Percentiles rank a stretch among this genome's conserved stretches.
Conservation (phyloP, 2,113 vertebrate species). For the Oryzias curvinotus region DNA sequence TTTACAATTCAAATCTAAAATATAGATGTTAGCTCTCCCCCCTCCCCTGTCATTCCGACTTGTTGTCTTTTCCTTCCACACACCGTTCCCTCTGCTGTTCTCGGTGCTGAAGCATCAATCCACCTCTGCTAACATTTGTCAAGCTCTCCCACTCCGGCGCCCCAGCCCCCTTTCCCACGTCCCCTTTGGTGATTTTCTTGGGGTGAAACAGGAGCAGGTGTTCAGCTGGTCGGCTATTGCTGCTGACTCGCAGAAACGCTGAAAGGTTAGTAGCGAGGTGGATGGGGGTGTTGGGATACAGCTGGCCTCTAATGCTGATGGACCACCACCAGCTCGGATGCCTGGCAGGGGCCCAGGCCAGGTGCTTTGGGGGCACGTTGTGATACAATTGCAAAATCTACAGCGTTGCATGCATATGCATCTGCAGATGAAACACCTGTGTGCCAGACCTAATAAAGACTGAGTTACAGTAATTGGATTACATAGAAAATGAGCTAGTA, state of each 20-base stretch:
- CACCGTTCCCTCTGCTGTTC: constrained; percentile 15
- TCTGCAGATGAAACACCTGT: constrained; percentile 19
- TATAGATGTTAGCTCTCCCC: not conserved
- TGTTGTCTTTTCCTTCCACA: constrained; percentile 8
- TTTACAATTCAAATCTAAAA: constrained; percentile 26
- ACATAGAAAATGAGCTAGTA: constrained; percentile 27
- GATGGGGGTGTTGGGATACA: constrained; percentile 58
- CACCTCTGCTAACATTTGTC: not conserved
- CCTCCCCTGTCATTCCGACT: not conserved
- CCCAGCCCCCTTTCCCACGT: not conserved
- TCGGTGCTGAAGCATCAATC: constrained; percentile 20
- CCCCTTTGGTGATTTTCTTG: constrained; percentile 15
- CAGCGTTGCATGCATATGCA: not conserved
- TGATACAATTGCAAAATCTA: constrained; percentile 4
- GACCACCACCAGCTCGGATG: constrained; percentile 56
- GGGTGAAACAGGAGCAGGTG: constrained; percentile 45
- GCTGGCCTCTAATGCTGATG: constrained; percentile 62
- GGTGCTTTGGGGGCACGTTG: constrained; percentile 34
- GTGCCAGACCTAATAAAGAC: constrained; percentile 48
- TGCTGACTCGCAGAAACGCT: constrained; percentile 65
- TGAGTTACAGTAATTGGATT: constrained; percentile 51
- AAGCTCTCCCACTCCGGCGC: not conserved
- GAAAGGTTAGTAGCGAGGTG: constrained; percentile 51
- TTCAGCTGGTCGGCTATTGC: constrained; percentile 48
- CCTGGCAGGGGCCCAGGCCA: constrained; percentile 49